Evolutionary conservation across 1,140 invertebrate genomes (phyloP).

Genomic region (Drosophila serrata): DNA sequence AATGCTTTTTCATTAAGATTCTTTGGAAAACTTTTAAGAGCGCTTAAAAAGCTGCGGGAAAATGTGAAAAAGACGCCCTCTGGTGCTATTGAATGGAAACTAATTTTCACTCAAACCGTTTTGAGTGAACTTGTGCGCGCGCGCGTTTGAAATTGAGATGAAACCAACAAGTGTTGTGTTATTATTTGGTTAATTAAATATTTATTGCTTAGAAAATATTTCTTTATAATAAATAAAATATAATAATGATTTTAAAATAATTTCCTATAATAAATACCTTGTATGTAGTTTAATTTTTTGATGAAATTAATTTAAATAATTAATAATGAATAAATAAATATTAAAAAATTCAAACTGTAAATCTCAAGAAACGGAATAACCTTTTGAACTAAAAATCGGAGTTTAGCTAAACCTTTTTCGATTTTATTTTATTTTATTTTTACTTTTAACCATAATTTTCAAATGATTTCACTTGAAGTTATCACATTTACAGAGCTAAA

Average conservation of each 20-base stretch:
- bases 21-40: no score
- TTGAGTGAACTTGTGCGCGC: not conserved
- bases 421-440: no score
- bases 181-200: not conserved
- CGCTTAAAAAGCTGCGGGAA: no score
- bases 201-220: not conserved
- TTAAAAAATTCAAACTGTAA: no score
- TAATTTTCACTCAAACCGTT: constrained; percentile 4
- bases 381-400: no score
- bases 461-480: not conserved
- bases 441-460: not conserved
- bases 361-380: no score
- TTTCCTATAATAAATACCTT: not conserved
- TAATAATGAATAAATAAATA: not conserved
- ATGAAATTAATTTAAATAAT: not conserved
- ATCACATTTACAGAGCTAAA: not conserved
- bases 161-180: constrained; percentile 2
- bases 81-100: not conserved
- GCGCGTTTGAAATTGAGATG: not conserved
- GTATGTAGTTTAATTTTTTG: no score
- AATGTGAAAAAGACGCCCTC: not conserved
- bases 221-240: not conserved
- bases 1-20: no score
- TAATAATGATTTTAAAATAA: not conserved
- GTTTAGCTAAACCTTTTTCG: no score